These are phyloP conservation scores for Ascidia mentula DNA, from an alignment of 23 tunicate genomes.

Conservation along the genomic window DNA sequence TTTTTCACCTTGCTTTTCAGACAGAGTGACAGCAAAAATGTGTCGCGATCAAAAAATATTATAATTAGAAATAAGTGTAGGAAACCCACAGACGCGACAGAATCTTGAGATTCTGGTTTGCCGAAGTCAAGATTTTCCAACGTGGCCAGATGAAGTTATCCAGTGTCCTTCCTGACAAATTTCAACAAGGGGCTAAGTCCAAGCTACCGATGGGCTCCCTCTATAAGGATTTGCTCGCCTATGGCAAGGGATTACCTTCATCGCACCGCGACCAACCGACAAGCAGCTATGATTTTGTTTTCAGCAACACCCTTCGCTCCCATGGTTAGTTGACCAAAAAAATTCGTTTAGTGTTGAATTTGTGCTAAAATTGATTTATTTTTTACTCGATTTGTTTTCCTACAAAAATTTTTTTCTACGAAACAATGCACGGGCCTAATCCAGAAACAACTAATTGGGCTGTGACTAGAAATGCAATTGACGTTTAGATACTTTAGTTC, in stretches of 20 bases:
- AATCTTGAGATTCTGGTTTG: background rate
- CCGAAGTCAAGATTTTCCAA: no score
- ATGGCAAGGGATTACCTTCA: conserved; percentile 72
- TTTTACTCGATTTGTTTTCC: background rate
- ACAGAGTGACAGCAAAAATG: no score
- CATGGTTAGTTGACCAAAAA: conserved; percentile 43
- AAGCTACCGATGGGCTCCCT: conserved; percentile 88
- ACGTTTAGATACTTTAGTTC: background rate
- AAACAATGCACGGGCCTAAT: background rate
- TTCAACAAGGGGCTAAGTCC: conserved; percentile 15
- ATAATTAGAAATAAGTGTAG: background rate
- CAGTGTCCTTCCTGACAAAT: conserved; percentile 21
- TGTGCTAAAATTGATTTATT: background rate
- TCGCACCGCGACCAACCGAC: conserved; percentile 52
- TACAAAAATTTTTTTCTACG: no score
- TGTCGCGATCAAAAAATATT: no score
- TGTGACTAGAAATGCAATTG: no score
- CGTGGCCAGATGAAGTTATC: conserved; percentile 39
- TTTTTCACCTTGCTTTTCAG: no score
- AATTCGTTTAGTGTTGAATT: background rate
- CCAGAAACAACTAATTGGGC: background rate
- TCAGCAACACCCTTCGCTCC: conserved; percentile 82
- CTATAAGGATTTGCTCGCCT: conserved; percentile 83
- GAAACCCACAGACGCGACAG: background rate
- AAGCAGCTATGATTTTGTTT: conserved; percentile 78